Conservation (phyloP, 2,888 invertebrate genomes). For the Pheosia tremula region DNA sequence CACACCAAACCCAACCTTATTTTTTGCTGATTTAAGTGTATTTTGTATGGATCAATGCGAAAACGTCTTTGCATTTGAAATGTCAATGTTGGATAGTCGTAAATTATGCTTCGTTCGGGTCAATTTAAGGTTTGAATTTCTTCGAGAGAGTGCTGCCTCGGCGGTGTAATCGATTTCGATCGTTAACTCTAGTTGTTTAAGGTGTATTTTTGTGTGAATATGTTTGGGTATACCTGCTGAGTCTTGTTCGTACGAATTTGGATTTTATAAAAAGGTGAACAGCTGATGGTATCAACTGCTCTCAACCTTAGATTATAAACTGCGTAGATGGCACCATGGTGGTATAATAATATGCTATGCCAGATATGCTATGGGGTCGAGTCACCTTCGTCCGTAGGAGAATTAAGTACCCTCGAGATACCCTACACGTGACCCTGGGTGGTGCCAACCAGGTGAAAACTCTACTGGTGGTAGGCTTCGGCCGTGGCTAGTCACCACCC, state of each 20-base stretch:
- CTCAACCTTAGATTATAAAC: not conserved
- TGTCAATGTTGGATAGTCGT: not conserved
- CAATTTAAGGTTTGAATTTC: not conserved
- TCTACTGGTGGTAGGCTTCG: no score
- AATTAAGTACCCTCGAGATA: no score
- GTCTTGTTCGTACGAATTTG: not conserved
- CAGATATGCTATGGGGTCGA: no score
- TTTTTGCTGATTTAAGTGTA: not conserved
- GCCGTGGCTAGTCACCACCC: no score
- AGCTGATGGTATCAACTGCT: not conserved
- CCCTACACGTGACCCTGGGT: no score
- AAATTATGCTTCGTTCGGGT: not conserved
- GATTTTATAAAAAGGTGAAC: not conserved
- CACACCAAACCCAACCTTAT: slow-evolving; percentile 3
- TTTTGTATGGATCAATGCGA: not conserved
- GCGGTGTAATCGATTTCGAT: not conserved
- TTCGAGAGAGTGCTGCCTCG: not conserved
- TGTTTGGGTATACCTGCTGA: not conserved
- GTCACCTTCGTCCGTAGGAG: no score
- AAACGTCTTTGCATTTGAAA: not conserved
- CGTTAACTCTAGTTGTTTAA: slow-evolving; percentile 8
- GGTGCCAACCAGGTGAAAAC: no score
- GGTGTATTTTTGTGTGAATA: slow-evolving; percentile 19
- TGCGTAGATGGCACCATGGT: not conserved
- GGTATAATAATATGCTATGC: no score